These are phyloP conservation scores for Temnothorax nylanderi DNA, from an alignment of 1,140 invertebrate species.

Conservation along the genomic window DNA sequence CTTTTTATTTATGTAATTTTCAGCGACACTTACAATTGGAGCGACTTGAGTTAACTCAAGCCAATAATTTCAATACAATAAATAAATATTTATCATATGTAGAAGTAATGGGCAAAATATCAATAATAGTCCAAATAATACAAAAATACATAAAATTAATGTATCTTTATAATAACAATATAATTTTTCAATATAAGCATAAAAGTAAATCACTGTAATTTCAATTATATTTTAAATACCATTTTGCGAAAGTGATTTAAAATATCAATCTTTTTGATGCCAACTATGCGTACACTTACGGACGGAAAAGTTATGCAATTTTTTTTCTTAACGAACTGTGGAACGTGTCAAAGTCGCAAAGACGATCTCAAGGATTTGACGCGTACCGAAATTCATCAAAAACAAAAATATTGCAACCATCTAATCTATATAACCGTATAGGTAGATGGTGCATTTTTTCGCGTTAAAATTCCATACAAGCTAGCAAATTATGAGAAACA, in stretches of 20 bases:
- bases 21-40: not conserved
- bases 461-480: not conserved
- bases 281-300: not conserved
- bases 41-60: too few relatives aligned
- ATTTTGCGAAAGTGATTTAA: not conserved
- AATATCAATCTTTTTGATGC: constrained; percentile 1
- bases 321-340: not conserved
- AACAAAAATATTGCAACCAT: not conserved
- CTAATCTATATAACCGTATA: not conserved
- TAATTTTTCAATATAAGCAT: too few relatives aligned
- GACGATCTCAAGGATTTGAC: not conserved
- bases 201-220: too few relatives aligned
- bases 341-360: not conserved
- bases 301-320: not conserved
- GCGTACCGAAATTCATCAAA: not conserved
- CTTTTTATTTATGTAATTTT: not conserved
- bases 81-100: too few relatives aligned
- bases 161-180: too few relatives aligned
- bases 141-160: too few relatives aligned
- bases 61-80: too few relatives aligned
- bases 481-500: not conserved
- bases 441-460: not conserved
- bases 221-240: not conserved
- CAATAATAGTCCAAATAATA: too few relatives aligned
- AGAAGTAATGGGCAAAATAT: too few relatives aligned